A percentile compares a stretch with the other conserved stretches of the same genome.
Conservation (phyloP, 2,797 vertebrate genomes). For the Sebastes glaucus region DNA sequence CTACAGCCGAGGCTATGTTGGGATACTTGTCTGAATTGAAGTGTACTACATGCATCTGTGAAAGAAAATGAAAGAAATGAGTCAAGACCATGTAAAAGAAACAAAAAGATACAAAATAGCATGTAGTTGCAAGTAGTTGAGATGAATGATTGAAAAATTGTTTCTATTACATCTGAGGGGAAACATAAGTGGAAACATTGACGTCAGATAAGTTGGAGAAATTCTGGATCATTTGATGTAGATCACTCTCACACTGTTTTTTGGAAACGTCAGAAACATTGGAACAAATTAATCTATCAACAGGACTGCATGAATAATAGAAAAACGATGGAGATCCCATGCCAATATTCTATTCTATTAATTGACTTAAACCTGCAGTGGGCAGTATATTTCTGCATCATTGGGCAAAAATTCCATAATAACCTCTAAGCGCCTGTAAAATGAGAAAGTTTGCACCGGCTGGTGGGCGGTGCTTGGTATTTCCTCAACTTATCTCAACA, state of each 20-base stretch:
- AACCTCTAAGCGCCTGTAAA: no score
- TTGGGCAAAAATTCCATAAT: no score
- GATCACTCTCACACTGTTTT: background rate
- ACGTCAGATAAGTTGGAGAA: background rate
- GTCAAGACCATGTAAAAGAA: background rate
- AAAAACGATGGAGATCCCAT: no score
- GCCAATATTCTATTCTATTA: no score
- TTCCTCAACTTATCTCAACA: no score
- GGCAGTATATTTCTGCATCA: no score
- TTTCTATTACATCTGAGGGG: background rate
- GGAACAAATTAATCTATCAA: no score
- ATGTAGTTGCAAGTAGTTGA: background rate
- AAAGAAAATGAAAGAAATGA: slow-evolving; percentile 36
- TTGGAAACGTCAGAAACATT: background rate
- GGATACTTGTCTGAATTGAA: slow-evolving; percentile 93
- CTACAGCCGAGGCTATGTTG: slow-evolving; percentile 83
- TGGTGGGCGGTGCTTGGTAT: no score
- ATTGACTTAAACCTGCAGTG: no score
- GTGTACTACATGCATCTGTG: slow-evolving; percentile 94
- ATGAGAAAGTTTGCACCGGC: no score
- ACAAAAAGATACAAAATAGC: background rate
- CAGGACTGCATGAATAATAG: no score
- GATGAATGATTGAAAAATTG: background rate
- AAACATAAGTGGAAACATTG: background rate
- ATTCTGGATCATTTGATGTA: background rate